Conservation (phyloP, 35 echinoderm and acorn worm species). For the Apostichopus parvimensis region DNA sequence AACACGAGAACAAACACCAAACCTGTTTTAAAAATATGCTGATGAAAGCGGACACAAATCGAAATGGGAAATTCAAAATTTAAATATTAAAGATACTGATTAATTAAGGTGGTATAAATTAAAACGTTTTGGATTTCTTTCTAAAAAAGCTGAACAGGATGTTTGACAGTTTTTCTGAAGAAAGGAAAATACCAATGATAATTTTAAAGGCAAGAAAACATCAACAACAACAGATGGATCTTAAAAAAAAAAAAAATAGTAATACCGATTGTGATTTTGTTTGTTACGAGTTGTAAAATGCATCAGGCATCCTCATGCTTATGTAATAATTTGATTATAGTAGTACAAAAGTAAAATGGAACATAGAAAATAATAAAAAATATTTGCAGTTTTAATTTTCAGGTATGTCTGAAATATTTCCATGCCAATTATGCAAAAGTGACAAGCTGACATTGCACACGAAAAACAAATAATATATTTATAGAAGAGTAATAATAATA, state of each 20-base stretch:
- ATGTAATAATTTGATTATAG: neutral
- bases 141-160: neutral
- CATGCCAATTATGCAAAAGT: neutral
- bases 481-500: too few species aligned
- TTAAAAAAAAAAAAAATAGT: neutral
- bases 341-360: slow-evolving; percentile 19
- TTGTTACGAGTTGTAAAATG: neutral
- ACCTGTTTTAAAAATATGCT: too few species aligned
- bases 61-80: neutral
- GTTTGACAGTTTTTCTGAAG: neutral
- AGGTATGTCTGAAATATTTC: neutral
- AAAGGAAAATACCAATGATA: neutral
- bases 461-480: too few species aligned
- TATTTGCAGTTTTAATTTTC: slow-evolving; percentile 2
- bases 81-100: neutral
- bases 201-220: neutral
- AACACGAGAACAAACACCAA: neutral
- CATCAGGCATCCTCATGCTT: neutral
- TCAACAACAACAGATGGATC: neutral
- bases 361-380: slow-evolving; percentile 10
- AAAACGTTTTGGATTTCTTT: neutral
- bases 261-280: neutral
- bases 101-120: neutral
- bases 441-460: neutral
- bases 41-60: neutral